Evolutionary conservation across 2,113 vertebrate genomes (phyloP), one percentile per base, ranked within the genome.

Genomic region (Mus spicilegus): DNA sequence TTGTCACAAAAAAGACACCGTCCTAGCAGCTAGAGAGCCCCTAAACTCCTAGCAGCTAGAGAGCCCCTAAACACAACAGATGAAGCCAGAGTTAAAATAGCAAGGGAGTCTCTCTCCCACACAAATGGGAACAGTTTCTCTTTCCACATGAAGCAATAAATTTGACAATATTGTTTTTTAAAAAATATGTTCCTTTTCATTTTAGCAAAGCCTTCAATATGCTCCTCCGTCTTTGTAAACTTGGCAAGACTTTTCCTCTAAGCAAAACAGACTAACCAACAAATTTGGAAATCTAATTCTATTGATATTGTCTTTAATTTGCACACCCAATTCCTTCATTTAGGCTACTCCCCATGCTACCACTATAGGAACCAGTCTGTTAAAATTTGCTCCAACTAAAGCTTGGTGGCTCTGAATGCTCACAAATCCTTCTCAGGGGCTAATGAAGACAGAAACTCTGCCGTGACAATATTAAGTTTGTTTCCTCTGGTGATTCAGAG

Each of bases 391-490:
- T 97, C 97, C 92, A 97, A 97, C 97, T 96, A 98, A 97, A 98
- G 97, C 98, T 98, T 97, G 94, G 97, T 98, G 98, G 95, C 98
- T 98, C 98, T 98, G 98, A 98, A 97, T 97, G 89, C 95, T 97
- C 89, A 93, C 97, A 98, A 98, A 98, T 98, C 98, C 98, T 99
- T 99, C 99, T 99, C 98, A 98, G 98, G 98, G 98, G 98, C 99
- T 99, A 99, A 99, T 99, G 99, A 99, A 99, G 99, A 99, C 98
- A 99, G 99, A 99, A 99, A 99, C 97, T 98, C 98, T 99, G 98
- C 96, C 99, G 98, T 98, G 99, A 99, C 99, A 99, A 99, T 99
- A 99, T 99, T 99, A 99, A 98, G 98, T 99, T 98, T 99, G 98
- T 99, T 98, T 99, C 99, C 99, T 99, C 99, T 99, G 98, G 99